Conservation (phyloP, 2,888 invertebrate genomes). For the Saturnia pavonia region DNA sequence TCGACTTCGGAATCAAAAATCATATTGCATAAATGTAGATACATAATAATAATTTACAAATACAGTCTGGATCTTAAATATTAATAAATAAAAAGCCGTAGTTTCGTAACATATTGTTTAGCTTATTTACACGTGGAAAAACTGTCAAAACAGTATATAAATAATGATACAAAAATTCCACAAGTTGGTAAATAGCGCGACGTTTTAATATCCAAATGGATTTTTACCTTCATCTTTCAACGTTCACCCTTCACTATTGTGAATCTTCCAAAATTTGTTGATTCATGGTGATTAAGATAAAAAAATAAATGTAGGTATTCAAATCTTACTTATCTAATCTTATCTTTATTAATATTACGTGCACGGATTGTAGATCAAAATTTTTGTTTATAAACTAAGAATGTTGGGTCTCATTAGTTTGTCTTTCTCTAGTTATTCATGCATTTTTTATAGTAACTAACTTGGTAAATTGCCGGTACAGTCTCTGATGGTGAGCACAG, state of each 20-base stretch:
- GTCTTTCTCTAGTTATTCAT: too few relatives aligned
- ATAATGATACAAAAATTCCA: background rate
- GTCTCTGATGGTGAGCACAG: too few relatives aligned
- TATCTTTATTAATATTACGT: background rate
- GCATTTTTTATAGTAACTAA: too few relatives aligned
- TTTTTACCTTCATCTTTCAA: background rate
- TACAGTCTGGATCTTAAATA: too few relatives aligned
- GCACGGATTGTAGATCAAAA: too few relatives aligned
- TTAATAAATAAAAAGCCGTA: background rate
- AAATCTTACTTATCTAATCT: background rate
- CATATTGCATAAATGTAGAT: too few relatives aligned
- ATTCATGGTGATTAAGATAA: background rate
- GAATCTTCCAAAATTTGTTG: background rate
- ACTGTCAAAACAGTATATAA: background rate
- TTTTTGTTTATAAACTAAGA: too few relatives aligned
- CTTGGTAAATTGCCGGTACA: too few relatives aligned
- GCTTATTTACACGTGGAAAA: background rate
- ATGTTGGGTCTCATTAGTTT: too few relatives aligned
- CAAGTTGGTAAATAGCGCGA: background rate
- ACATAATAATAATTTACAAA: too few relatives aligned
- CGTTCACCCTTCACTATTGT: background rate
- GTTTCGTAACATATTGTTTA: background rate
- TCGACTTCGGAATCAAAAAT: too few relatives aligned
- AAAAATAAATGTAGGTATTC: background rate
- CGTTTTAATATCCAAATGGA: slow-evolving; percentile 7